Conservation (phyloP, 2,113 vertebrate genomes). For the Stigmatopora nigra region DNA sequence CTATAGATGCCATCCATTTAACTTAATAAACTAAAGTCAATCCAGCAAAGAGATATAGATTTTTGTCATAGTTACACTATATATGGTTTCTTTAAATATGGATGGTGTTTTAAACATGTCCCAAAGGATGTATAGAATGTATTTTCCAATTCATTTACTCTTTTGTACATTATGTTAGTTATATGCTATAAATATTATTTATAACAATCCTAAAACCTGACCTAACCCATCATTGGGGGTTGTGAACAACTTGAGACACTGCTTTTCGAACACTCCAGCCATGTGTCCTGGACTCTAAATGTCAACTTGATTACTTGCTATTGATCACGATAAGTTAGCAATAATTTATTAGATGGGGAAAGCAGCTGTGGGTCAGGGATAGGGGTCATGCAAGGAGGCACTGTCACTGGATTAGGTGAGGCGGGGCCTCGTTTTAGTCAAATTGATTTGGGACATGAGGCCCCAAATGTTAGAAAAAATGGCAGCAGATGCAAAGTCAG, state of each 20-base stretch:
- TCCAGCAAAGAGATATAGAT: conserved; percentile 3
- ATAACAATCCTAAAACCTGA: conserved; percentile 9
- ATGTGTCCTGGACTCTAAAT: conserved; percentile 41
- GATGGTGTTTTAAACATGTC: conserved; percentile 2
- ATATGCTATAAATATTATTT: conserved; percentile 7
- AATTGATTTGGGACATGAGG: conserved; percentile 34
- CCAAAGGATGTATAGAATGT: not conserved
- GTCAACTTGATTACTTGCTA: conserved; percentile 56
- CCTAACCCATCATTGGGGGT: conserved; percentile 5
- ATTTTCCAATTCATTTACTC: not conserved
- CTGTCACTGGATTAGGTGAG: conserved; percentile 51
- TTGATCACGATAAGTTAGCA: conserved; percentile 65
- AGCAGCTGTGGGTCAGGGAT: conserved; percentile 47
- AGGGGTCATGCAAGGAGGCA: conserved; percentile 42
- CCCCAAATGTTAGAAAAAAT: conserved; percentile 29
- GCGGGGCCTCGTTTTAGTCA: conserved; percentile 40
- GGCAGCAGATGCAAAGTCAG: conserved; percentile 9
- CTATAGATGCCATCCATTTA: conserved; percentile 34
- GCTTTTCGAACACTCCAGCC: conserved; percentile 36
- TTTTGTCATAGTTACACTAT: not conserved
- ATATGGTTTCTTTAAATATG: conserved; percentile 10
- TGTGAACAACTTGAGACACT: conserved; percentile 30
- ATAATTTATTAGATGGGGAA: conserved; percentile 56
- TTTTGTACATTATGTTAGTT: not conserved
- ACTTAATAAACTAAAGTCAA: conserved; percentile 21